Conservation (phyloP, 1,140 invertebrate species). For the Oscheius sp. region DNA sequence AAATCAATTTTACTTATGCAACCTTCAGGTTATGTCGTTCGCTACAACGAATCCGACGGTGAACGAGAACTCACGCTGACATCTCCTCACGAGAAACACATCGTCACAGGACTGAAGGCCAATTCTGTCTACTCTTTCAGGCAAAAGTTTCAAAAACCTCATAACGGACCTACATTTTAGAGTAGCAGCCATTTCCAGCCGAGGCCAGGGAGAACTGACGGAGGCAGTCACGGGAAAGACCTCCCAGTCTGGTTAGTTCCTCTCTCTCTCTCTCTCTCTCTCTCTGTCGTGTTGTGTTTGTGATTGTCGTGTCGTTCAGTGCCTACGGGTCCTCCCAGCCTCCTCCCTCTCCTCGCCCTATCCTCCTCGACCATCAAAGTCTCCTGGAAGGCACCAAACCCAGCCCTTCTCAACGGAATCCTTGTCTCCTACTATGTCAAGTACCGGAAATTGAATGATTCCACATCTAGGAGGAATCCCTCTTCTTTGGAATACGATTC, state of each 20-base stretch:
- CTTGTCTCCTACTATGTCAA: conserved; percentile 14
- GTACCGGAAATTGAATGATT: not conserved
- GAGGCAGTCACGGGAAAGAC: conserved; percentile 30
- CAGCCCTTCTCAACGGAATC: conserved; percentile 8
- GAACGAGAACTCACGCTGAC: conserved; percentile 39
- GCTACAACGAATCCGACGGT: conserved; percentile 33
- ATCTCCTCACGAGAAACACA: conserved; percentile 41
- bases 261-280: not conserved
- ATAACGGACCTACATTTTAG: conserved; percentile 23
- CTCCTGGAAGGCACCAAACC: conserved; percentile 8
- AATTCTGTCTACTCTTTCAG: conserved; percentile 43
- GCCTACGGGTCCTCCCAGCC: conserved; percentile 25
- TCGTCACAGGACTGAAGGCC: conserved; percentile 39
- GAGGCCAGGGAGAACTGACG: conserved; percentile 44
- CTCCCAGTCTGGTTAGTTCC: conserved; percentile 34
- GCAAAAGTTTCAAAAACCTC: conserved; percentile 16
- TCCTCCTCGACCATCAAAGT: conserved; percentile 1
- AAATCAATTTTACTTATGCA: conserved; percentile 16
- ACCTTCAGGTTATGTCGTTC: conserved; percentile 40
- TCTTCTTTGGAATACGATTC: not conserved
- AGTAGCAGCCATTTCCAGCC: conserved; percentile 41
- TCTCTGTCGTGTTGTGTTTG: not conserved
- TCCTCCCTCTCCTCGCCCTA: conserved; percentile 20
- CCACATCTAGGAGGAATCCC: not conserved
- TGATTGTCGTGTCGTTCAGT: conserved; percentile 15